These are phyloP conservation scores for Busseola fusca DNA, from an alignment of 2,888 invertebrate genomes.

Conservation along the genomic window DNA sequence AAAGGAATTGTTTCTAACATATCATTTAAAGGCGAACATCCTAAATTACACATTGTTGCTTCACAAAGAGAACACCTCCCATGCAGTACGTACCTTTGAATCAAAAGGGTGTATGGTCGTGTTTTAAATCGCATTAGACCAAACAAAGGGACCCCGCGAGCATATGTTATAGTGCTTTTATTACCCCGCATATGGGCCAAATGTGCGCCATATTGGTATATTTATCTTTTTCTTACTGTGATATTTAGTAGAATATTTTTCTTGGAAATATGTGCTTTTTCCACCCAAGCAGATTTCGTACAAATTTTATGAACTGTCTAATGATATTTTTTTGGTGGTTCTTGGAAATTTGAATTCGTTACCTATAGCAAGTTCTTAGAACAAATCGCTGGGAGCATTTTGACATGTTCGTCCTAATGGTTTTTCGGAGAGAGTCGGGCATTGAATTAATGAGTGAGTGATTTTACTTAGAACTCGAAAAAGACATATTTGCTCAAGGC, in stretches of 20 bases:
- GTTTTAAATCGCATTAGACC: constrained; percentile 62
- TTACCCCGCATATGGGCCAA: constrained; percentile 58
- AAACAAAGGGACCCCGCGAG: constrained; percentile 51
- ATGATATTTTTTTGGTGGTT: neutral
- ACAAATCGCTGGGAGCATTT: neutral
- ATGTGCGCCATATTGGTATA: constrained; percentile 62
- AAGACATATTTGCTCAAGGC: neutral
- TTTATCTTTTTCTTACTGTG: constrained; percentile 45
- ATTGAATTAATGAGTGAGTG: neutral
- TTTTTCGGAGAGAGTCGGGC: neutral
- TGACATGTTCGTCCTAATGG: neutral
- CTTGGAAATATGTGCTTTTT: constrained; percentile 10
- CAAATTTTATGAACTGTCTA: neutral
- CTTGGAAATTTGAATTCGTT: neutral
- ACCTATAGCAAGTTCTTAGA: neutral
- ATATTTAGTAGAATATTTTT: constrained; percentile 8
- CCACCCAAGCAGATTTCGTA: neutral
- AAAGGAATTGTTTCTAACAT: constrained; percentile 36
- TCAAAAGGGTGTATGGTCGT: constrained; percentile 41
- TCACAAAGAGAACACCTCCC: constrained; percentile 41
- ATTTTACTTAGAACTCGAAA: neutral
- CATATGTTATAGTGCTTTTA: constrained; percentile 58
- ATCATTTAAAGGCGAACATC: constrained; percentile 23
- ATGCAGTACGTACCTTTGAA: constrained; percentile 10
- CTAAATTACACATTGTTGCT: constrained; percentile 31